These are phyloP conservation scores for Tonatia bakeri DNA, from an alignment of 2,113 vertebrate genomes.

Conservation along the genomic window DNA sequence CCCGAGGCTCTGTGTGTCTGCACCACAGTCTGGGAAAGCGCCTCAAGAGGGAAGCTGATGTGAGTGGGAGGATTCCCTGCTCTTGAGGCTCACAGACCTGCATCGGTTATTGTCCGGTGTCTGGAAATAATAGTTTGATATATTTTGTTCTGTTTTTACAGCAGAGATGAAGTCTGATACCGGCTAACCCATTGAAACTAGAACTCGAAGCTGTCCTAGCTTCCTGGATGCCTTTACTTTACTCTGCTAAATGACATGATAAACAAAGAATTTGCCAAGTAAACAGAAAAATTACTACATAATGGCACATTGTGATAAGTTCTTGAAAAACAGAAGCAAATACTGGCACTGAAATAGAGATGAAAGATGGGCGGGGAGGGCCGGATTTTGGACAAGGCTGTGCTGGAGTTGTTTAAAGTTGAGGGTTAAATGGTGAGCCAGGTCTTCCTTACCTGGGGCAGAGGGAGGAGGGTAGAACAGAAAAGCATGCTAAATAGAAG, in stretches of 20 bases:
- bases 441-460: background rate
- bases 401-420: background rate
- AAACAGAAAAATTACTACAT: background rate
- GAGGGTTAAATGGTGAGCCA: background rate
- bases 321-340: background rate
- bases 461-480: background rate
- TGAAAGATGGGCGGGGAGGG: background rate
- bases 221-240: background rate
- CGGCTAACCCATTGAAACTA: background rate
- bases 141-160: background rate
- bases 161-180: background rate
- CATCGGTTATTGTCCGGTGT: background rate
- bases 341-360: background rate
- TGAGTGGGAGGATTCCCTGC: background rate
- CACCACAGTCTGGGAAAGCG: background rate
- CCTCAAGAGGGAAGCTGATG: background rate
- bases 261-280: background rate
- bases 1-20: background rate
- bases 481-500: background rate
- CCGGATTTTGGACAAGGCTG: background rate
- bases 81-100: background rate
- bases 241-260: background rate
- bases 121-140: background rate
- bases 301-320: background rate
- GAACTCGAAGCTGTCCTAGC: background rate